These are phyloP conservation scores for Macrobrachium nipponense DNA, from an alignment of 1,140 invertebrate genomes.

Conservation along the genomic window DNA sequence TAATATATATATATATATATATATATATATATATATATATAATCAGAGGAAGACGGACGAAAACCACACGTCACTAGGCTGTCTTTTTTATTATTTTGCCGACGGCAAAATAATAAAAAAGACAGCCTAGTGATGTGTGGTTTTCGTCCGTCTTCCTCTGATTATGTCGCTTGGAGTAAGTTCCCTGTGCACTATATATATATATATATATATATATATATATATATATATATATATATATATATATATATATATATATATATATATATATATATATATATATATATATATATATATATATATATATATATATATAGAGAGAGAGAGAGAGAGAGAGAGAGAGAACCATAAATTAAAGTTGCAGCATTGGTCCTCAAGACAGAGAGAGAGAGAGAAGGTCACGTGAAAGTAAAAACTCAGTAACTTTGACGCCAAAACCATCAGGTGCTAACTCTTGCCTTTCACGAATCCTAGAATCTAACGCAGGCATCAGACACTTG, in stretches of 20 bases:
- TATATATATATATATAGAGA: not conserved
- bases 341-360: not conserved
- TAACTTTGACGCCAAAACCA: not conserved
- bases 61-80: no score
- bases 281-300: not conserved
- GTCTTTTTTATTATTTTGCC: no score
- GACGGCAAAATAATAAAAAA: no score
- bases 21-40: not conserved
- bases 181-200: no score
- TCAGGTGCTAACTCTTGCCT: not conserved
- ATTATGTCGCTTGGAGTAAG: no score
- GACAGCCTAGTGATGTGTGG: no score
- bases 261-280: not conserved
- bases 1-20: not conserved
- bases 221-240: no score
- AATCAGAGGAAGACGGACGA: no score
- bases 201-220: no score
- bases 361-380: not conserved
- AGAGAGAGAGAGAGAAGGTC: slow-evolving; percentile 15
- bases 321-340: slow-evolving; percentile 24
- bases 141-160: no score
- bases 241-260: no score
- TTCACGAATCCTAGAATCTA: not conserved
- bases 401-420: not conserved
- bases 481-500: no score